Conservation (phyloP, 2,113 vertebrate species). For the Rhinogobius similis region DNA sequence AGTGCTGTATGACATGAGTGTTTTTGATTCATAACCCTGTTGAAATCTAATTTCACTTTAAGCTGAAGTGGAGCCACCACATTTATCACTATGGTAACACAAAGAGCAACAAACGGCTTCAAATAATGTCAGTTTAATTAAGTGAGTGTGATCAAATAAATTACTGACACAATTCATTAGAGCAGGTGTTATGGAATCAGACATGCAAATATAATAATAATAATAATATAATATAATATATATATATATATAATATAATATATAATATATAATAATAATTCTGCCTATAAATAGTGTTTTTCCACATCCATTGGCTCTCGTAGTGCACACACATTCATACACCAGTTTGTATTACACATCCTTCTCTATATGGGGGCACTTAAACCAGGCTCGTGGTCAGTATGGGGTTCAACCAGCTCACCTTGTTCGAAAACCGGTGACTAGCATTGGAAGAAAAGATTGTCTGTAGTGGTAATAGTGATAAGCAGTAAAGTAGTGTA, state of each 20-base stretch:
- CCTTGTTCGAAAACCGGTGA: too few relatives aligned
- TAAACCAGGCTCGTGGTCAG: too few relatives aligned
- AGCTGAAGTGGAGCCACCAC: constrained; percentile 21
- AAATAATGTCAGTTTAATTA: constrained; percentile 6
- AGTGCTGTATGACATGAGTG: constrained; percentile 31
- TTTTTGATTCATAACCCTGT: constrained; percentile 51
- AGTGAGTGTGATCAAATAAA: constrained; percentile 3
- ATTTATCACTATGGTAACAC: constrained; percentile 41
- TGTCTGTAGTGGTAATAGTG: too few relatives aligned
- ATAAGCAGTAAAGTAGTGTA: too few relatives aligned
- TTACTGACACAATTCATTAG: constrained; percentile 7
- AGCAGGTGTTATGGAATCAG: not conserved
- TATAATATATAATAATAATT: too few relatives aligned
- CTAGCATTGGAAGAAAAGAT: too few relatives aligned
- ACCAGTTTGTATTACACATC: too few relatives aligned
- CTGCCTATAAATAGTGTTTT: not conserved
- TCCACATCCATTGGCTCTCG: not conserved
- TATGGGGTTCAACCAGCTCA: too few relatives aligned
- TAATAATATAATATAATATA: not conserved
- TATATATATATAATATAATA: not conserved
- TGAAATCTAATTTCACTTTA: constrained; percentile 49
- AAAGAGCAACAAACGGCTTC: constrained; percentile 14
- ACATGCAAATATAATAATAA: not conserved
- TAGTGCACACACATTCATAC: too few relatives aligned
- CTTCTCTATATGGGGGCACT: too few relatives aligned